A percentile compares a stretch with the other conserved stretches of the same genome.
These are phyloP conservation scores for Odontamblyopus lacepedii DNA, from an alignment of 2,797 vertebrate genomes.

Conservation along the genomic window DNA sequence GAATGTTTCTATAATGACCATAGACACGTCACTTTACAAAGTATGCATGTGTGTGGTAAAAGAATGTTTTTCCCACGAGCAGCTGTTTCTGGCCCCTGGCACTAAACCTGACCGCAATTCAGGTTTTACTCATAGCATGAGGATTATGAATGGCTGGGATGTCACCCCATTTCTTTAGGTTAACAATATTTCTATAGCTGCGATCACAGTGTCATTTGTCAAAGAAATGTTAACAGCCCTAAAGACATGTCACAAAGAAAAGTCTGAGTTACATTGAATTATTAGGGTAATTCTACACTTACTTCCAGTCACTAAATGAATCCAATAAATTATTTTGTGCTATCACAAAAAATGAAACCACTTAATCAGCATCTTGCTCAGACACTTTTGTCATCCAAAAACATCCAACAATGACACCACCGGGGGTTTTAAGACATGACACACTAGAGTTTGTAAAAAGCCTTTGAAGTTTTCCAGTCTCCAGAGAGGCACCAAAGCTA, in stretches of 20 bases:
- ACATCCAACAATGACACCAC: constrained; percentile 36
- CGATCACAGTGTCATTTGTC: constrained; percentile 48
- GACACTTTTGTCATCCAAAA: constrained; percentile 30
- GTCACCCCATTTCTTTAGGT: constrained; percentile 34
- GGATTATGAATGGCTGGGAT: constrained; percentile 34
- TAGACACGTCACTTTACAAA: not conserved
- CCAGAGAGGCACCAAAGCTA: constrained; percentile 28
- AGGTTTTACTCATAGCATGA: constrained; percentile 41
- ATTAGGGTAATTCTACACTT: not conserved
- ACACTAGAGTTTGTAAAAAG: constrained; percentile 29
- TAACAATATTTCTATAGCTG: constrained; percentile 40
- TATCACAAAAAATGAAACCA: constrained; percentile 13
- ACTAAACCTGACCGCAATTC: constrained; percentile 42
- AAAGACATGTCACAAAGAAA: constrained; percentile 32
- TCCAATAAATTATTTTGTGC: constrained; percentile 2
- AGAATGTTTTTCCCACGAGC: constrained; percentile 25
- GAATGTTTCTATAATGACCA: not conserved
- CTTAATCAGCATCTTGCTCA: constrained; percentile 10
- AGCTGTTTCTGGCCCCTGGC: constrained; percentile 37
- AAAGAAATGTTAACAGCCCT: constrained; percentile 20
- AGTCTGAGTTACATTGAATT: not conserved
- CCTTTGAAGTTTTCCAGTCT: constrained; percentile 53
- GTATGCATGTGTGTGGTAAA: not conserved
- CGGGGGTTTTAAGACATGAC: constrained; percentile 37
- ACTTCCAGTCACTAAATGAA: constrained; percentile 7